phyloP scores from a whole-genome alignment of 1,140 invertebrate species.

The Eumaeus atala region DNA sequence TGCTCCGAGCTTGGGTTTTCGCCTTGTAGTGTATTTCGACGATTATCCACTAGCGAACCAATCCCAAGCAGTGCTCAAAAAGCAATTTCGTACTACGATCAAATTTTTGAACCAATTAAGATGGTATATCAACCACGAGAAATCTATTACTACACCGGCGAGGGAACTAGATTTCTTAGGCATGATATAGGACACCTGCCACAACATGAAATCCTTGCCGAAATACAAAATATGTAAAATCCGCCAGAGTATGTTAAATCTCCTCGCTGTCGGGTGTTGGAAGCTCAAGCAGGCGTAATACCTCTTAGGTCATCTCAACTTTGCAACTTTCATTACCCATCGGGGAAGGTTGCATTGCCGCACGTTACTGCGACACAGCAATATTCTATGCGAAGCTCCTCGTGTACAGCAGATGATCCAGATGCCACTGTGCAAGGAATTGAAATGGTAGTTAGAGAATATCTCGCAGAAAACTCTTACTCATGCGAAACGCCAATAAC shows the following conservation, averaged over 20 bases:
- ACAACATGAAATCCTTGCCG: slow-evolving; percentile 18
- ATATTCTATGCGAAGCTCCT: slow-evolving; percentile 8
- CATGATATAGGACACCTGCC: slow-evolving; percentile 16
- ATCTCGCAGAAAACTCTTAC: slow-evolving; percentile 15
- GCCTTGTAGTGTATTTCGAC: slow-evolving; percentile 36
- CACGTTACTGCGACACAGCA: slow-evolving; percentile 23
- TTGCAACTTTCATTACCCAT: too few species aligned
- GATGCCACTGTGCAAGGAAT: slow-evolving; percentile 11
- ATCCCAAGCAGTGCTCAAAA: background rate
- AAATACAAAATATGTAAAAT: slow-evolving; percentile 18
- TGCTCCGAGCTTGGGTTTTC: slow-evolving; percentile 30
- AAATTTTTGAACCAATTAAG: slow-evolving; percentile 15
- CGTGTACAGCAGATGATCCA: background rate
- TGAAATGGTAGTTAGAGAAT: slow-evolving; percentile 23
- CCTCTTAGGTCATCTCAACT: slow-evolving; percentile 41
- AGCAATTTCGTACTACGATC: background rate
- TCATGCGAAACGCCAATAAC: slow-evolving; percentile 21
- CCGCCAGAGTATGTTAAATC: slow-evolving; percentile 9
- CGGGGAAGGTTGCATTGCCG: slow-evolving; percentile 54
- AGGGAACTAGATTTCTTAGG: slow-evolving; percentile 18
- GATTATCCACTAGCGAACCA: slow-evolving; percentile 29
- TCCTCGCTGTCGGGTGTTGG: slow-evolving; percentile 23
- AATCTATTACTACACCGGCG: slow-evolving; percentile 17
- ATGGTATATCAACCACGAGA: slow-evolving; percentile 18
- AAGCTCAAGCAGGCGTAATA: slow-evolving; percentile 31